Base-by-base conservation (phyloP, 2,797 vertebrate genomes). In the Hyperoplus lanceolatus region DNA sequence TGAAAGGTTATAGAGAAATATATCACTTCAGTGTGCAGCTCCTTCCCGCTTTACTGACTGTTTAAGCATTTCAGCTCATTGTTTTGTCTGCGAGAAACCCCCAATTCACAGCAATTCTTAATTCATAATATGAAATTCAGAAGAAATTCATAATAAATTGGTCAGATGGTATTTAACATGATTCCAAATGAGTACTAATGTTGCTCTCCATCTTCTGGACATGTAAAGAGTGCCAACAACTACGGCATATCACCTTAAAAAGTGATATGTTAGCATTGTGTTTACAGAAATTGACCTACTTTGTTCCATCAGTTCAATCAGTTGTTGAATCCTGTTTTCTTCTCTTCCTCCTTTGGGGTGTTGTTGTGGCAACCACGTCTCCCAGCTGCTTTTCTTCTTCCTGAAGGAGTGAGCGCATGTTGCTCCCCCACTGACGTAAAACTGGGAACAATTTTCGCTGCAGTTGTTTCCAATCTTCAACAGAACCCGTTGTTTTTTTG, bases 391-490 rank as follows among this genome's bases (percentile, higher is more conserved):
- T 42, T 18, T 81, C 70, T 59, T 68, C 60, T 81, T 29, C 62
- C 57, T 61, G 51, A 43, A 79, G 75, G 78, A 73, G 59, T 85
- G 53, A 71, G 86, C 62, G 69, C 60, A 75, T 72, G 45, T 71
- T 57, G 49, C 45, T 18, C 45, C 49, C 53, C 61, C 4, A 2
- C 36, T 41, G 18, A 29, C 29, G 29, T 29, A 29, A 76, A 87
- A 91, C 85, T 87, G 87, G 86, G 61, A 89, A 77, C 86, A 80
- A 86, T 90, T 87, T 89, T 90, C 85, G 70, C 42, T 46, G 75
- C 90, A 91, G 86, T 93, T 93, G 87, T 94, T 93, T 89, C 77
- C 86, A 84, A 92, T 93, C 84, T 89, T 75, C 71, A 43, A 59
- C 62, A 84, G 84, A 76, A 82, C 76, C 84, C 80, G 62, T 77